Evolutionary conservation across 2,797 vertebrate species (phyloP).

Genomic region (Triplophysa bombifrons): DNA sequence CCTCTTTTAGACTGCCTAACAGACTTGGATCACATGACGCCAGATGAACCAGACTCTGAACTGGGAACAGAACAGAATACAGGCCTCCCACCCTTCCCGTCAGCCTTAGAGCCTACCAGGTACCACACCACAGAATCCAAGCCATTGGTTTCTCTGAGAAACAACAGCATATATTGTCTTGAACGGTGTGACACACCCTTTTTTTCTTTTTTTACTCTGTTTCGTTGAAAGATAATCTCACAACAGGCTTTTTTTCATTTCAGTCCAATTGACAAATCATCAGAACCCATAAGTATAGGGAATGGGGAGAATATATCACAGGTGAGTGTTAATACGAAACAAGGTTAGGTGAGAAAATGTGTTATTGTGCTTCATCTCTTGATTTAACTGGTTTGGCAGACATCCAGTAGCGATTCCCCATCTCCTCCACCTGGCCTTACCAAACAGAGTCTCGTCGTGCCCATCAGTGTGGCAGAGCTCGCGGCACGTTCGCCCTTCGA

Average conservation of each 20-base stretch:
- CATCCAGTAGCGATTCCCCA: constrained; percentile 82
- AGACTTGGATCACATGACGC: constrained; percentile 81
- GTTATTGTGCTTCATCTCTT: neutral
- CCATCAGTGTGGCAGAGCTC: constrained; percentile 72
- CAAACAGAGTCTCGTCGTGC: constrained; percentile 81
- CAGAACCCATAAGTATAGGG: constrained; percentile 3
- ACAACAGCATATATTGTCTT: neutral
- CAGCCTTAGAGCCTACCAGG: constrained; percentile 60
- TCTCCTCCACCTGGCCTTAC: constrained; percentile 86
- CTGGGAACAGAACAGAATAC: constrained; percentile 68
- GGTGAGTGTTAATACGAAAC: neutral
- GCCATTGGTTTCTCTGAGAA: neutral
- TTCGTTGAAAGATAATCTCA: neutral
- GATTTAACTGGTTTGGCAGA: constrained; percentile 64
- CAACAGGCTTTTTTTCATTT: neutral
- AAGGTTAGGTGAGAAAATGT: neutral
- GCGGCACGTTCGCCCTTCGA: constrained; percentile 85
- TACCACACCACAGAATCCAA: constrained; percentile 34
- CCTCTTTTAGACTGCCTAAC: constrained; percentile 81
- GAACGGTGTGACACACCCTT: neutral
- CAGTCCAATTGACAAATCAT: neutral
- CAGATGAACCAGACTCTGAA: constrained; percentile 79
- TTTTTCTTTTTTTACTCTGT: neutral
- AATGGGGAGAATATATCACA: neutral
- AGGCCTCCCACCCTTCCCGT: constrained; percentile 71